Evolutionary conservation across 2,797 vertebrate species (phyloP).

Genomic region (Eurystomus glaucurus): DNA sequence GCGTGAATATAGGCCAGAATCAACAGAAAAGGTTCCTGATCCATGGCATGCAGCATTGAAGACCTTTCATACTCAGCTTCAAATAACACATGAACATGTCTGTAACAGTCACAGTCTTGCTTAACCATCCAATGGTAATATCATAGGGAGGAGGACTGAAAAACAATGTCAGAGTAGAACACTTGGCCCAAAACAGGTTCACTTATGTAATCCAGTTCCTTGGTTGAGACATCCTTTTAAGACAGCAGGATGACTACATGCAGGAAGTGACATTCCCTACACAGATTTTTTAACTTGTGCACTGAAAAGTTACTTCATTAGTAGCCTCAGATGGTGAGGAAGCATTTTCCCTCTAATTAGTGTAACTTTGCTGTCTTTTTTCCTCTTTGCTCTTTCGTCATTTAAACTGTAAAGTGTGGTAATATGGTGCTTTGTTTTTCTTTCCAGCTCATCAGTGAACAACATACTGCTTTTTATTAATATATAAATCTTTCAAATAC

Average conservation of each 20-base stretch:
- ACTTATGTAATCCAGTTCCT: rapidly evolving
- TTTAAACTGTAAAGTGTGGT: neutral
- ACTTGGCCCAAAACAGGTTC: rapidly evolving
- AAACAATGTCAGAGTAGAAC: neutral
- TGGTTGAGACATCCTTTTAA: neutral
- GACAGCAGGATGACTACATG: neutral
- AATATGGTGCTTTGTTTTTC: neutral
- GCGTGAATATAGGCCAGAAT: neutral
- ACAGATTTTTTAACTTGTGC: neutral
- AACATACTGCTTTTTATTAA: neutral
- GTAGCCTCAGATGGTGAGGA: neutral
- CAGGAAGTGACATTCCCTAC: neutral
- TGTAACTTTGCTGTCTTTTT: neutral
- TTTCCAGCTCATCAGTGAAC: neutral
- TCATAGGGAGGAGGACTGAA: neutral
- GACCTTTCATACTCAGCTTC: neutral
- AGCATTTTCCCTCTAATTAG: neutral
- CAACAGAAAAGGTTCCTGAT: neutral
- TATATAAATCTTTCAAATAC: neutral
- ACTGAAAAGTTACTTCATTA: neutral
- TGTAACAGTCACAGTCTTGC: neutral
- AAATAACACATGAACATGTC: neutral
- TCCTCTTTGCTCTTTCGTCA: neutral
- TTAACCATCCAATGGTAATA: neutral
- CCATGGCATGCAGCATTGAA: rapidly evolving